phyloP scores from a whole-genome alignment of 2,797 vertebrate species.

The Trachops cirrhosus region DNA sequence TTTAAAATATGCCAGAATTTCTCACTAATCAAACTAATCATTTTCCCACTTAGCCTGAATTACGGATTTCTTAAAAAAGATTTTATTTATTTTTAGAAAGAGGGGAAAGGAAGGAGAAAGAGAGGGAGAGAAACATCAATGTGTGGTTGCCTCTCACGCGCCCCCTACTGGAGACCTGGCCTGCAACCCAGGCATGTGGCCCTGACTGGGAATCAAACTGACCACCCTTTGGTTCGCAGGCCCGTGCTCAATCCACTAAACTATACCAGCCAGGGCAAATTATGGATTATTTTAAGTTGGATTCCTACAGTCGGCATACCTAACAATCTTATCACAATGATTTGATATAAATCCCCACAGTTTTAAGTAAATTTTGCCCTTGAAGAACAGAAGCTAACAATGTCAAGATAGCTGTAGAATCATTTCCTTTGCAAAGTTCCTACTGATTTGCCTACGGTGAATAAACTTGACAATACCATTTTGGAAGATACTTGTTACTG shows the following conservation, averaged over 20 bases:
- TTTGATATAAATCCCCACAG: neutral
- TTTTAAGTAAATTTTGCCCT: neutral
- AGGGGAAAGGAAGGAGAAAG: too few relatives aligned
- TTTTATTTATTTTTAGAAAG: too few relatives aligned
- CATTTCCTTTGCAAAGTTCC: neutral
- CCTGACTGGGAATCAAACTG: too few relatives aligned
- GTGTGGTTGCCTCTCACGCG: too few relatives aligned
- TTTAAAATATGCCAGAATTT: slow-evolving; percentile 27
- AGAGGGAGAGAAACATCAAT: too few relatives aligned
- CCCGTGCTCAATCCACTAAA: too few relatives aligned
- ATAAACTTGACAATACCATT: neutral
- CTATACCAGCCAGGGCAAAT: neutral
- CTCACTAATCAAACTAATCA: slow-evolving; percentile 3
- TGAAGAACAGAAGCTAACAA: neutral
- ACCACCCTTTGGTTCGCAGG: too few relatives aligned
- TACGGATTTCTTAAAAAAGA: neutral
- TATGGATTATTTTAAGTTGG: slow-evolving; percentile 32
- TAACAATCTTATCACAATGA: neutral
- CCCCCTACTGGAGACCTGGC: too few relatives aligned
- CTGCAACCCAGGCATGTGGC: too few relatives aligned
- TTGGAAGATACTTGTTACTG: neutral
- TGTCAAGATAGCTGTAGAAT: neutral
- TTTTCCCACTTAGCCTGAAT: slow-evolving; percentile 14
- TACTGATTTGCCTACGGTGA: neutral
- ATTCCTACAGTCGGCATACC: neutral